A percentile compares a stretch with the other conserved stretches of the same genome.
Conservation (phyloP, 2,797 vertebrate species). For the Parauchenoglanis ngamensis region DNA sequence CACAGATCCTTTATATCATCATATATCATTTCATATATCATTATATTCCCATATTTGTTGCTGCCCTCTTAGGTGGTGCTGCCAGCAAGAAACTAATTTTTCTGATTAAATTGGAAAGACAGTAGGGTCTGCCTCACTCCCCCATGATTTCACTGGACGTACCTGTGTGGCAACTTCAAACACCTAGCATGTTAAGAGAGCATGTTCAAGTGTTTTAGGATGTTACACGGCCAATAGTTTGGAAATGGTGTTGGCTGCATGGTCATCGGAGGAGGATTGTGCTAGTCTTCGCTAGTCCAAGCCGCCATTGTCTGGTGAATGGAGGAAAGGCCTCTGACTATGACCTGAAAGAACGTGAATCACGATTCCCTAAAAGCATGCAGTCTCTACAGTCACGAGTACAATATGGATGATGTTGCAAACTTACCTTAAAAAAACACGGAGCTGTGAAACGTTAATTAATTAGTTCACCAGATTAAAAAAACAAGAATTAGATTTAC, state of each 20-base stretch:
- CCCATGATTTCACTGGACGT: not conserved
- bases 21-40: not conserved
- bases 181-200: constrained; percentile 11
- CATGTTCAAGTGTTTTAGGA: constrained; percentile 16
- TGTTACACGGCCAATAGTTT: not conserved
- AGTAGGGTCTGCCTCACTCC: not conserved
- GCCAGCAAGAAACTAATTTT: not conserved
- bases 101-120: not conserved
- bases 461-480: not conserved
- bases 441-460: not conserved
- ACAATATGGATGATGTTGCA: constrained; percentile 5
- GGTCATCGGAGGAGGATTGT: not conserved
- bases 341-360: not conserved
- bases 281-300: not conserved
- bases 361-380: not conserved
- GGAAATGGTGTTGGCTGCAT: constrained; percentile 1
- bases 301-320: constrained; percentile 1
- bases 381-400: not conserved
- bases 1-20: not conserved
- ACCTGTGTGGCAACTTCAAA: not conserved
- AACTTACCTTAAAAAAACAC: not conserved
- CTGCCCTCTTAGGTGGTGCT: not conserved
- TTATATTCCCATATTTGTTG: not conserved
- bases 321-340: not conserved
- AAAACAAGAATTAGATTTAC: not conserved